These are phyloP conservation scores for Drosophila planitibia DNA, from an alignment of 2,888 invertebrate genomes.

Conservation along the genomic window DNA sequence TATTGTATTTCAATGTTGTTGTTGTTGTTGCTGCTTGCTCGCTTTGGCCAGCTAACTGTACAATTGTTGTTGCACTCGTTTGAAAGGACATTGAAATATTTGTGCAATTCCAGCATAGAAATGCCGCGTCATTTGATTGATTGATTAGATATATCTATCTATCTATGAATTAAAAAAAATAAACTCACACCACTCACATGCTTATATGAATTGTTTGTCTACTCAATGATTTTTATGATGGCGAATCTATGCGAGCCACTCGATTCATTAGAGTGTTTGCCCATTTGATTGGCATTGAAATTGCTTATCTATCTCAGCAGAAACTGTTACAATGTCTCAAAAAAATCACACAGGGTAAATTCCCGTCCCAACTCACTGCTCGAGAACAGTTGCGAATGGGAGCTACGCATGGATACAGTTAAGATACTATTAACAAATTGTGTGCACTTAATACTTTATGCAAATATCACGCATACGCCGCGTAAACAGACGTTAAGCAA, in stretches of 20 bases:
- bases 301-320: constrained; percentile 31
- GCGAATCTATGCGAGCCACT: constrained; percentile 42
- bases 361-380: constrained; percentile 10
- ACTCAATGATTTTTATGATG: constrained; percentile 56
- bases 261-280: constrained; percentile 26
- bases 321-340: constrained; percentile 69
- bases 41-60: constrained; percentile 60
- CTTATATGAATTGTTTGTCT: constrained; percentile 27
- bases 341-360: constrained; percentile 19
- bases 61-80: constrained; percentile 27
- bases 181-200: background rate
- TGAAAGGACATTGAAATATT: constrained; percentile 78
- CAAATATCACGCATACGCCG: constrained; percentile 65
- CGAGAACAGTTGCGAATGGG: constrained; percentile 57
- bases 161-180: background rate
- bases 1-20: constrained; percentile 31
- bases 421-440: constrained; percentile 4
- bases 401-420: constrained; percentile 41
- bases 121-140: constrained; percentile 63
- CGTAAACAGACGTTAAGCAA: constrained; percentile 29
- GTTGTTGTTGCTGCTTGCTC: background rate
- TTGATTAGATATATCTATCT: constrained; percentile 66
- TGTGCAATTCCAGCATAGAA: constrained; percentile 57
- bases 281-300: constrained; percentile 57
- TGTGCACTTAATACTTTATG: constrained; percentile 23